Base-by-base conservation (phyloP, 1,140 invertebrate genomes). In the Dryas iulia region DNA sequence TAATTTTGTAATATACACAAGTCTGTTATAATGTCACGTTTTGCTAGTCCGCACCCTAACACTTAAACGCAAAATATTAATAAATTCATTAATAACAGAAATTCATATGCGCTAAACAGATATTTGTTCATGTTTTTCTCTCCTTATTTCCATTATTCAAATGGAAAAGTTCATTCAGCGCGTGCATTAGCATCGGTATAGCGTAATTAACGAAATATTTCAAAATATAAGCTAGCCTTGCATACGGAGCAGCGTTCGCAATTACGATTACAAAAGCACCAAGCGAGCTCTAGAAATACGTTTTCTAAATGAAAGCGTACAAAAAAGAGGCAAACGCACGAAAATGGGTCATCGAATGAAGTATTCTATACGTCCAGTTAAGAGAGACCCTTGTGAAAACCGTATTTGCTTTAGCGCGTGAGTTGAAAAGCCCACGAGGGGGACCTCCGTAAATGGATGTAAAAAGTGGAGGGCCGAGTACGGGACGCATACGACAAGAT, bases 321-420 rank as follows among this genome's bases (percentile, higher is more conserved):
- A 73, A 77, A 77, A 83, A 78, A 73, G 73, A 82, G 65, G 73
- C 66, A 75, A 78, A 78, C 80, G 75, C 74, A 83, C 75, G 76
- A 83, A 86, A 86, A 83, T 84, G 78, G 82, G 84, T 84, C 84
- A 86, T 84, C 82, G 81, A 83, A 81, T 81, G 77, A 76, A 82
- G 73, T 78, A 79, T 76, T 74, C 72, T 73, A 77, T 69, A 66
- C 69, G 79, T 71, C 82, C 81, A 83, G 69, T 64, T 53, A 64
- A 80, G 62, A 35, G 25, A 71, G 81, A 79, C 57, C 74, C 63
- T 60, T 33, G 71, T 64, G 65, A 69, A 67, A 70, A 59, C 54
- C 30, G 58, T 66, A 33, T 73, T 71, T 69, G 60, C 66, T 71
- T 67, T 60, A 47, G 60, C 61, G 58, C 39, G 26, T 12, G 58